Evolutionary conservation across 2,888 invertebrate genomes (phyloP), one percentile per base, ranked within the genome.

Genomic region (Andrena chrysosceles): DNA sequence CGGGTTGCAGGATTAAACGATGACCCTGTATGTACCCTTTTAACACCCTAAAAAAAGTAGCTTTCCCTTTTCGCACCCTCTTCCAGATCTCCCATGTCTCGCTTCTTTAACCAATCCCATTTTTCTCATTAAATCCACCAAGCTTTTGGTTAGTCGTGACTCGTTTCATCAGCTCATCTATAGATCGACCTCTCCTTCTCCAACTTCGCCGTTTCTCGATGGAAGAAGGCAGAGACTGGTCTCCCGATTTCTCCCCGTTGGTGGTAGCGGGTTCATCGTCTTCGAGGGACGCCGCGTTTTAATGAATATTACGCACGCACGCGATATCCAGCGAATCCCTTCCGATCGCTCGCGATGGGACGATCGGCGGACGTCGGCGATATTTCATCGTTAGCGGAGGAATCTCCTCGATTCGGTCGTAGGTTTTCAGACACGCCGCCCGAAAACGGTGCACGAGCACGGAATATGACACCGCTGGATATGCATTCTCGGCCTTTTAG

Each of bases 251-350:
- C 76, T 69, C 20, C 66, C 70, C 26, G 52, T 73, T 80, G 59
- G 23, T 79, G 83, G 86, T 84, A 90, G 89, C 88, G 84, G 84
- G 90, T 87, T 87, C 86, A 64, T 86, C 86, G 83, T 84, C 89
- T 81, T 83, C 88, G 84, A 64, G 85, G 78, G 85, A 85, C 77
- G 85, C 85, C 84, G 78, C 83, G 77, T 91, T 91, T 90, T 91
- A 91, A 92, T 91, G 91, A 91, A 91, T 91, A 92, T 91, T 90
- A 92, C 87, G 86, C 89, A 90, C 89, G 91, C 92, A 89, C 81
- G 87, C 87, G 90, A 89, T 91, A 89, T 77, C 85, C 71, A 23
- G 59, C 42, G 73, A 62, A 73, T 82, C 75, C 79, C 76, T 84
- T 60, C 84, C 88, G 81, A 82, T 78, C 83, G 67, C 54, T 62